These are phyloP conservation scores for Mionectes macconnelli DNA, from an alignment of 2,113 vertebrate species.

Conservation along the genomic window DNA sequence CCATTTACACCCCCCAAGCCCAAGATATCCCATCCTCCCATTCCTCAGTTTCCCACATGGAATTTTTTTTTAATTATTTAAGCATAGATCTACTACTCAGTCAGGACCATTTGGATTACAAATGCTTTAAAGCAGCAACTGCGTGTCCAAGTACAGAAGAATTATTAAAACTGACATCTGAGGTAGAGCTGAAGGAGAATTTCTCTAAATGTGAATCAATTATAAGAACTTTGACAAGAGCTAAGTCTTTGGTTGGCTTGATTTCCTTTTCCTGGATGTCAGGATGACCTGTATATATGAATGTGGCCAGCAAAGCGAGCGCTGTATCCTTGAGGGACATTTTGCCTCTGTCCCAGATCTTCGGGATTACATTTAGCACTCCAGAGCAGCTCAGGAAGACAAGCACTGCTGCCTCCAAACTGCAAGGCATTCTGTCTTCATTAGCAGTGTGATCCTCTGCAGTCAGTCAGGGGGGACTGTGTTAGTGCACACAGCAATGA, in stretches of 20 bases:
- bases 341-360: neutral
- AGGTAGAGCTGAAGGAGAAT: neutral
- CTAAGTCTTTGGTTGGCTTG: neutral
- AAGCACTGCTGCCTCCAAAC: neutral
- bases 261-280: neutral
- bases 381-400: neutral
- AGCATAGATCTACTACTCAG: neutral
- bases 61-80: neutral
- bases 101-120: neutral
- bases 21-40: neutral
- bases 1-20: neutral
- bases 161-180: neutral
- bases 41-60: neutral
- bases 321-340: neutral
- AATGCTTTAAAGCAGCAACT: neutral
- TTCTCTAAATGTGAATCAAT: neutral
- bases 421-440: neutral
- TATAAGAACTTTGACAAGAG: neutral
- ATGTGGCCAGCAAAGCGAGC: neutral
- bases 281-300: neutral
- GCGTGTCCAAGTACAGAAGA: neutral
- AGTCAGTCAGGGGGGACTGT: neutral
- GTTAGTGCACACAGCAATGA: neutral
- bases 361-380: neutral
- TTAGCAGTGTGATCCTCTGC: neutral